Conservation (phyloP, 2,113 vertebrate genomes). For the Scophthalmus maximus region DNA sequence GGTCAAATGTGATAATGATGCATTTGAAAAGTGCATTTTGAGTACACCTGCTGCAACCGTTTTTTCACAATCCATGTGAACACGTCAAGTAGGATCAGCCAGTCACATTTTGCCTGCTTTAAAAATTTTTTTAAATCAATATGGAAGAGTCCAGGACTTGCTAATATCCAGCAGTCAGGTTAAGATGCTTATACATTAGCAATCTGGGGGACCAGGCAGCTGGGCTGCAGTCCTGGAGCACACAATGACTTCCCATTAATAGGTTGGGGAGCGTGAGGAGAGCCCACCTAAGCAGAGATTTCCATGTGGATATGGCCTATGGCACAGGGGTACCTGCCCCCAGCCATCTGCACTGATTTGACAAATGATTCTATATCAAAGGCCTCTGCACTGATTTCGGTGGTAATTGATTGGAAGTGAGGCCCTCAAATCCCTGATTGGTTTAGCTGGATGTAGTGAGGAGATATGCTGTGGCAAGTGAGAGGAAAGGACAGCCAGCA, state of each 20-base stretch:
- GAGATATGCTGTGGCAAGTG: slow-evolving; percentile 55
- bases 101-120: slow-evolving; percentile 23
- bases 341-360: slow-evolving; percentile 81
- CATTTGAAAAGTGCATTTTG: slow-evolving; percentile 8
- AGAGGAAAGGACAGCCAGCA: slow-evolving; percentile 51
- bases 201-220: slow-evolving; percentile 54
- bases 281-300: slow-evolving; percentile 76
- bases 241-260: slow-evolving; percentile 81
- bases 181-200: slow-evolving; percentile 76
- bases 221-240: slow-evolving; percentile 65
- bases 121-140: slow-evolving; percentile 50
- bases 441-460: slow-evolving; percentile 77
- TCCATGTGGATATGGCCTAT: slow-evolving; percentile 80
- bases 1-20: slow-evolving; percentile 9
- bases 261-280: slow-evolving; percentile 67
- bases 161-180: slow-evolving; percentile 66
- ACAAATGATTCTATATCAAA: slow-evolving; percentile 86
- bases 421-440: slow-evolving; percentile 84
- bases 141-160: slow-evolving; percentile 39
- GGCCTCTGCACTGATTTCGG: slow-evolving; percentile 81
- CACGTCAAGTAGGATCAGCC: slow-evolving; percentile 21
- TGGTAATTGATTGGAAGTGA: slow-evolving; percentile 85
- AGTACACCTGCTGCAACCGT: background rate
- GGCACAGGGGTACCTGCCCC: slow-evolving; percentile 78
- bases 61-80: slow-evolving; percentile 7